phyloP scores from a whole-genome alignment of 2,113 vertebrate genomes.

The Sisor rabdophorus region DNA sequence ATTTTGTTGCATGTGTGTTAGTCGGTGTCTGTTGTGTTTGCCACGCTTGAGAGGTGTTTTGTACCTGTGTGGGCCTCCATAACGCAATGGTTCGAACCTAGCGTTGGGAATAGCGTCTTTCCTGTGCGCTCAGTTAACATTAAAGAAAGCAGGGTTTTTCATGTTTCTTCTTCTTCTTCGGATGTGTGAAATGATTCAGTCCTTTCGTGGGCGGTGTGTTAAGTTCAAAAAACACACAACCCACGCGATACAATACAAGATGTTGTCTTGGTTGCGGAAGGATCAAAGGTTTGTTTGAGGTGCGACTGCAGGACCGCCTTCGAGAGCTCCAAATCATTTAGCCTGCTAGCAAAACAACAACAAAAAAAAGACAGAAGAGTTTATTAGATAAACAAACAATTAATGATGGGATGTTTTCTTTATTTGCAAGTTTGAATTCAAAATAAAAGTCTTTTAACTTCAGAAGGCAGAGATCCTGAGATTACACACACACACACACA shows the following conservation, averaged over 20 bases:
- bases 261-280: neutral
- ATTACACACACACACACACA: no score
- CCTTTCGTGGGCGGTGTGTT: neutral
- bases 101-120: constrained; percentile 4
- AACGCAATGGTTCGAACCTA: neutral
- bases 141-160: constrained; percentile 3
- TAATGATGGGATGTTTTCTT: constrained; percentile 3
- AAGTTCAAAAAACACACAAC: neutral
- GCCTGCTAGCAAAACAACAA: neutral
- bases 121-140: constrained; percentile 4
- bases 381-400: neutral
- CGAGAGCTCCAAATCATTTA: constrained; percentile 10
- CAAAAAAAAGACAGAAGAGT: neutral
- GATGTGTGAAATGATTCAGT: constrained; percentile 18
- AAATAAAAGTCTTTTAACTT: constrained; percentile 7
- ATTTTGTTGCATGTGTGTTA: constrained; percentile 8
- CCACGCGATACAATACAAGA: neutral
- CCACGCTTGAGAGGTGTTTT: constrained; percentile 12
- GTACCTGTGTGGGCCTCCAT: constrained; percentile 20
- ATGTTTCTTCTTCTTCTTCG: constrained; percentile 16
- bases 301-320: constrained; percentile 2
- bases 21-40: constrained; percentile 31
- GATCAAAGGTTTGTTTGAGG: constrained; percentile 25
- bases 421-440: neutral
- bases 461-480: constrained; percentile 8